Evolutionary conservation across 2,888 invertebrate species (phyloP).

Genomic region (Drosophila leonis): DNA sequence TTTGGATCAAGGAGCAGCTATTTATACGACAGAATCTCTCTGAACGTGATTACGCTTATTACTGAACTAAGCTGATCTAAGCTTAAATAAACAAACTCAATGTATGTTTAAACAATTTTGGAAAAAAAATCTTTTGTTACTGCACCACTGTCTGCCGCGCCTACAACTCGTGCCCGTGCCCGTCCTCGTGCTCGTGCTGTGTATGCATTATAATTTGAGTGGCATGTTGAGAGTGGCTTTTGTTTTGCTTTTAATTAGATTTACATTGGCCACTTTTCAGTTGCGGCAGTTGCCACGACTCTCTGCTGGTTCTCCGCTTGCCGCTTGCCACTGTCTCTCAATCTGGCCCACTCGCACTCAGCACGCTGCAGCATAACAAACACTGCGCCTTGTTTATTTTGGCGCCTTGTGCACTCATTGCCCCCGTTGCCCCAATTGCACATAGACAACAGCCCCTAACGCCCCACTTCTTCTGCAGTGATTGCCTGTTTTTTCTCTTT

Average conservation of each 20-base stretch:
- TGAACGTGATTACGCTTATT: not conserved
- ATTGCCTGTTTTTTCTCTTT: constrained; percentile 34
- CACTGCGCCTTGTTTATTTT: constrained; percentile 76
- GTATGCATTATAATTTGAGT: constrained; percentile 79
- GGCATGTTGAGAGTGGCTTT: constrained; percentile 81
- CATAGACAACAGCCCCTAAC: constrained; percentile 20
- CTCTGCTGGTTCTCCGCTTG: constrained; percentile 1
- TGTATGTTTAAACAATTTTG: not conserved
- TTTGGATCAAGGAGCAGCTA: constrained; percentile 27
- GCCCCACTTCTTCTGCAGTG: constrained; percentile 10
- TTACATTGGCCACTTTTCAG: constrained; percentile 82
- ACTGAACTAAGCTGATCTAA: not conserved
- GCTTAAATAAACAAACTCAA: not conserved
- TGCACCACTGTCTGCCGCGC: constrained; percentile 27
- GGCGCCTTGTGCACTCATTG: constrained; percentile 68
- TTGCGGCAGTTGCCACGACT: constrained; percentile 56
- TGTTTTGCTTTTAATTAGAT: constrained; percentile 81
- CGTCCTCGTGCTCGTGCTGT: constrained; percentile 20
- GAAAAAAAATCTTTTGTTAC: not conserved
- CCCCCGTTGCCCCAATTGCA: constrained; percentile 33
- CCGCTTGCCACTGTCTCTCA: not conserved
- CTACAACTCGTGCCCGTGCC: not conserved
- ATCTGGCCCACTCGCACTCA: constrained; percentile 26
- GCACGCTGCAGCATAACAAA: constrained; percentile 67
- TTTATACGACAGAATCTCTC: not conserved